A percentile compares a stretch with the other conserved stretches of the same genome.
phyloP scores from a whole-genome alignment of 2,888 invertebrate genomes.

The Buathra laborator region DNA sequence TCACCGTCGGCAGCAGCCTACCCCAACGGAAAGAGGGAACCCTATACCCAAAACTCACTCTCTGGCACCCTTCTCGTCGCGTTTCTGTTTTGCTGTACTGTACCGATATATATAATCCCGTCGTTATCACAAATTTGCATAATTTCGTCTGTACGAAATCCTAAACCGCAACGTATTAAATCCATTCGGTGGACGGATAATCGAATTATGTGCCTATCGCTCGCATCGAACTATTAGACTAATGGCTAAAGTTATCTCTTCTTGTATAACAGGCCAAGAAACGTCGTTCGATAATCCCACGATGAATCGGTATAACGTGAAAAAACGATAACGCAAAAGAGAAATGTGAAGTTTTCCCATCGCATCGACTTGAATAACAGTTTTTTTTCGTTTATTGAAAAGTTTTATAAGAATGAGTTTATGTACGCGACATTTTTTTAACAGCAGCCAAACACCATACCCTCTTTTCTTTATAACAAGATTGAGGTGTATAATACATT shows the following conservation, averaged over 20 bases:
- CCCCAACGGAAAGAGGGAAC: constrained; percentile 68
- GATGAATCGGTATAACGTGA: constrained; percentile 18
- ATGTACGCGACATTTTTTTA: no score
- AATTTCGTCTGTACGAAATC: constrained; percentile 29
- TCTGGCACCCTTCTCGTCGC: constrained; percentile 9
- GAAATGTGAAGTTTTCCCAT: neutral
- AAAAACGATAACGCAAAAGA: neutral
- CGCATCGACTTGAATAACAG: neutral
- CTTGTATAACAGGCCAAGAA: neutral
- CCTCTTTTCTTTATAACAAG: no score
- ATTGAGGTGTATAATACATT: no score
- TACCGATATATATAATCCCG: neutral
- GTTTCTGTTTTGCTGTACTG: neutral
- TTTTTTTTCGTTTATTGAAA: neutral
- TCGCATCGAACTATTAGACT: constrained; percentile 18
- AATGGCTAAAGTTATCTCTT: constrained; percentile 33
- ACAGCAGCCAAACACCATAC: no score
- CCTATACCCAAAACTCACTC: constrained; percentile 66
- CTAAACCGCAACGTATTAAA: neutral
- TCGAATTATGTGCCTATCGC: constrained; percentile 17
- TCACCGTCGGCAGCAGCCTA: constrained; percentile 65
- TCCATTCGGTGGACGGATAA: neutral
- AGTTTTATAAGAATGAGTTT: no score
- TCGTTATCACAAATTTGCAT: constrained; percentile 46
- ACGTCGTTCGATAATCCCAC: constrained; percentile 35